These are phyloP conservation scores for Salarias fasciatus DNA, from an alignment of 2,797 vertebrate genomes.

Conservation along the genomic window DNA sequence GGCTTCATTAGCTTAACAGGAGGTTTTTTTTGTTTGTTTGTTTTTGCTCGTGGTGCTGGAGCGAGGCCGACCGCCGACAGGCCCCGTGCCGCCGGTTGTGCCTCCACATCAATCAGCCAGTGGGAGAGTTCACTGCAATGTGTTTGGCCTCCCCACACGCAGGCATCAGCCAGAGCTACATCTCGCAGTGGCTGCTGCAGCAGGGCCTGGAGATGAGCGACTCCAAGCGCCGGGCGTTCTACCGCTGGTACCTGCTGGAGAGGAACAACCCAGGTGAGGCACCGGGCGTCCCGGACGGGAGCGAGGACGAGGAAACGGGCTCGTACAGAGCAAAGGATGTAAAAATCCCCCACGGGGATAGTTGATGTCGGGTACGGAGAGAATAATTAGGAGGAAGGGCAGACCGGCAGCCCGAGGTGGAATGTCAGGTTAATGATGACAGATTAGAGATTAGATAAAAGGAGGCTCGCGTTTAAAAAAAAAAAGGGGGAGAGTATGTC, in stretches of 20 bases:
- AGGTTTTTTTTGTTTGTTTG: not conserved
- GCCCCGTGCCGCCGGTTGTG: too few relatives aligned
- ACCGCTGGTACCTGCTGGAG: slow-evolving; percentile 89
- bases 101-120: too few relatives aligned
- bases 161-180: slow-evolving; percentile 90
- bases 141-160: slow-evolving; percentile 16
- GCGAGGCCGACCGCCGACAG: too few relatives aligned
- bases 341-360: too few relatives aligned
- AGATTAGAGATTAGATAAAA: slow-evolving; percentile 38
- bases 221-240: slow-evolving; percentile 86
- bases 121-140: too few relatives aligned
- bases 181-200: slow-evolving; percentile 88
- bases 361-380: slow-evolving; percentile 11
- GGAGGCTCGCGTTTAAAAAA: slow-evolving; percentile 14
- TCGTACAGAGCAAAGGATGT: too few relatives aligned
- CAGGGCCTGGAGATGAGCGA: slow-evolving; percentile 89
- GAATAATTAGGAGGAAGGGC: slow-evolving; percentile 27
- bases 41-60: slow-evolving; percentile 20
- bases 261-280: slow-evolving; percentile 86
- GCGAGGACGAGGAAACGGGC: not conserved
- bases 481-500: slow-evolving; percentile 6
- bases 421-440: slow-evolving; percentile 47
- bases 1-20: slow-evolving; percentile 43
- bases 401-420: slow-evolving; percentile 31
- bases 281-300: too few relatives aligned